Conservation (phyloP, 2,113 vertebrate species). For the Trematocara marginatum region DNA sequence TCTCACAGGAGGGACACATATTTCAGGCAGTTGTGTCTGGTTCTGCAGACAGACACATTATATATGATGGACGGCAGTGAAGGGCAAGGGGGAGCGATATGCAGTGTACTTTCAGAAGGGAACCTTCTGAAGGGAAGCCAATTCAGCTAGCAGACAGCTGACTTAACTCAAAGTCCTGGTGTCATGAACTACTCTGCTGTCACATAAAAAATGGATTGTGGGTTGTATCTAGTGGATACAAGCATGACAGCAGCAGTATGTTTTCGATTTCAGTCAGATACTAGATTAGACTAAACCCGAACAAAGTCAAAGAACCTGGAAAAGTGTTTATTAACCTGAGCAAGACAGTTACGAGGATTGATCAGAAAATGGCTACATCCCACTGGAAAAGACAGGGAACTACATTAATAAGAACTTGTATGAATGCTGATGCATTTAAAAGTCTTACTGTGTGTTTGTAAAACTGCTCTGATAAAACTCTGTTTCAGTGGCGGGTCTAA, state of each 20-base stretch:
- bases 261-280: neutral
- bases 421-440: neutral
- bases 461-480: neutral
- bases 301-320: neutral
- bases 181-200: neutral
- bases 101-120: constrained; percentile 33
- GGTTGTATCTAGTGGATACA: neutral
- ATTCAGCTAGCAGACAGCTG: constrained; percentile 30
- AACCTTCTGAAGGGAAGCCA: constrained; percentile 13
- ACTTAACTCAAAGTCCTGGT: constrained; percentile 15
- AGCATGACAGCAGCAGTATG: neutral
- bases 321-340: neutral
- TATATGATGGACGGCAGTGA: constrained; percentile 51
- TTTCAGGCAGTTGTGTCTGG: constrained; percentile 61
- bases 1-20: constrained; percentile 65
- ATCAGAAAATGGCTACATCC: neutral
- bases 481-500: neutral
- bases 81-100: constrained; percentile 14
- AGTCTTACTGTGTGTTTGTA: neutral
- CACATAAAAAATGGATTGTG: neutral
- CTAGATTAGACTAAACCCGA: neutral
- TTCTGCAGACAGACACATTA: constrained; percentile 55
- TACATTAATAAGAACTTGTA: neutral
- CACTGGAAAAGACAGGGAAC: neutral
- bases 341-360: neutral